phyloP scores from a whole-genome alignment of 2,797 vertebrate species.

The Telmatherina bonti region DNA sequence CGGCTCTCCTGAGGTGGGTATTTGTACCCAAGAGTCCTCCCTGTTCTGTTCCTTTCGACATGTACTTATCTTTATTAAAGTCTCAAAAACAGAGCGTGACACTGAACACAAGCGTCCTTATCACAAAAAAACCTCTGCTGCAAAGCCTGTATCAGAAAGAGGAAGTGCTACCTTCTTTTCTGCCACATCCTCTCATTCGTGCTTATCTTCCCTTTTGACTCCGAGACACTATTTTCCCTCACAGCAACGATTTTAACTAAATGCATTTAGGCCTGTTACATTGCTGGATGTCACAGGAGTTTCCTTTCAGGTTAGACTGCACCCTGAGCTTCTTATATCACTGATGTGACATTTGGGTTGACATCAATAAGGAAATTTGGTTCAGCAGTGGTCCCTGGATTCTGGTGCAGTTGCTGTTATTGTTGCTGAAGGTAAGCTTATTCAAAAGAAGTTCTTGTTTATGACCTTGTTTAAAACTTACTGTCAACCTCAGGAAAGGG shows the following conservation, averaged over 20 bases:
- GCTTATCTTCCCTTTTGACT: slow-evolving; percentile 51
- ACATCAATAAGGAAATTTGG: slow-evolving; percentile 52
- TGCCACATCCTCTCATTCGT: slow-evolving; percentile 69
- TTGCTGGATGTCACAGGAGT: slow-evolving; percentile 37
- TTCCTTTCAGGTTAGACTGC: slow-evolving; percentile 26
- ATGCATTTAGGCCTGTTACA: slow-evolving; percentile 26
- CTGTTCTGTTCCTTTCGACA: slow-evolving; percentile 10
- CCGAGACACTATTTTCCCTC: slow-evolving; percentile 41
- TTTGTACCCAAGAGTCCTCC: slow-evolving; percentile 32
- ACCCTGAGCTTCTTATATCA: slow-evolving; percentile 24
- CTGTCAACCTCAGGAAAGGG: slow-evolving; percentile 73
- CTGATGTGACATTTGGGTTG: slow-evolving; percentile 53
- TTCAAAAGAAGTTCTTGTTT: slow-evolving; percentile 56
- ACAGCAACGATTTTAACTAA: slow-evolving; percentile 36
- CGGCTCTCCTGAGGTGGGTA: slow-evolving; percentile 37
- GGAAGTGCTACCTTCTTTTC: slow-evolving; percentile 71
- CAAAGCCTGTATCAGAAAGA: slow-evolving; percentile 54
- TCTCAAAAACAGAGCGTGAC: slow-evolving; percentile 34
- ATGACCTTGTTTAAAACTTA: slow-evolving; percentile 69
- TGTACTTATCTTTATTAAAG: slow-evolving; percentile 33
- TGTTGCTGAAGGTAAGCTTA: slow-evolving; percentile 74
- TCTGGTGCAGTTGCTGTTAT: slow-evolving; percentile 35
- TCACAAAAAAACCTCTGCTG: slow-evolving; percentile 26
- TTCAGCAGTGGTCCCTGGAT: slow-evolving; percentile 46
- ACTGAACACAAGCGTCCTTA: slow-evolving; percentile 32